These are phyloP conservation scores for Drosophila azteca DNA, from an alignment of 1,140 invertebrate genomes.

Conservation along the genomic window DNA sequence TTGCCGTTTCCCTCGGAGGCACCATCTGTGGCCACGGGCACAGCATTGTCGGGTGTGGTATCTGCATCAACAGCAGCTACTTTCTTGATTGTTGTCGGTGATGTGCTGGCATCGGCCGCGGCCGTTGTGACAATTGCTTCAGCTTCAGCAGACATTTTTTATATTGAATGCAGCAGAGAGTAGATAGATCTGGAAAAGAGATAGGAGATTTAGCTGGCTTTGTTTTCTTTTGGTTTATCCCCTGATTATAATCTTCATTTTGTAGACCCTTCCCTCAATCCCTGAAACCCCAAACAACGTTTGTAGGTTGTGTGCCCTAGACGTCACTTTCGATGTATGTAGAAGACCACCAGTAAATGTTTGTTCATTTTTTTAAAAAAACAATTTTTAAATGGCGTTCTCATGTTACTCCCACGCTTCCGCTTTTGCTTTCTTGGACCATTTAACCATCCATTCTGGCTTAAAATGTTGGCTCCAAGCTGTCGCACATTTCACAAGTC, in stretches of 20 bases:
- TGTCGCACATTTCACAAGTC: slow-evolving; percentile 72
- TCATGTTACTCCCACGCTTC: slow-evolving; percentile 7
- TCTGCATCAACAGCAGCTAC: slow-evolving; percentile 55
- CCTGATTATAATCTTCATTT: not conserved
- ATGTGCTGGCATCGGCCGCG: slow-evolving; percentile 51
- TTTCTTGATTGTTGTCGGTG: slow-evolving; percentile 41
- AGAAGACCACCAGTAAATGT: slow-evolving; percentile 47
- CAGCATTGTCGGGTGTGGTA: slow-evolving; percentile 58
- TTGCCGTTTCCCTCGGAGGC: slow-evolving; percentile 21
- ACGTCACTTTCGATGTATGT: slow-evolving; percentile 77
- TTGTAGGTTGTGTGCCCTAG: slow-evolving; percentile 77
- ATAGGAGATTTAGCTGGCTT: not conserved
- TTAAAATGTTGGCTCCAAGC: slow-evolving; percentile 54
- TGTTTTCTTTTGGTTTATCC: not conserved
- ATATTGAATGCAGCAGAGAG: slow-evolving; percentile 10
- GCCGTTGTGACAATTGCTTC: slow-evolving; percentile 67
- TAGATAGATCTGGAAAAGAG: slow-evolving; percentile 5
- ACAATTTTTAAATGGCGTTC: slow-evolving; percentile 7
- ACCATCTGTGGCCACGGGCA: slow-evolving; percentile 23
- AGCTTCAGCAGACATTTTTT: slow-evolving; percentile 74
- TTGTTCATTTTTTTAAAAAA: slow-evolving; percentile 14
- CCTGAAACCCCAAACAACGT: slow-evolving; percentile 24
- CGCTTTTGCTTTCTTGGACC: slow-evolving; percentile 9
- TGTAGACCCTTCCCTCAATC: slow-evolving; percentile 5
- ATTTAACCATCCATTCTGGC: slow-evolving; percentile 40